A percentile compares a stretch with the other conserved stretches of the same genome.
Evolutionary conservation across 2,888 invertebrate species (phyloP).

Genomic region (Pristionchus maxplancki): DNA sequence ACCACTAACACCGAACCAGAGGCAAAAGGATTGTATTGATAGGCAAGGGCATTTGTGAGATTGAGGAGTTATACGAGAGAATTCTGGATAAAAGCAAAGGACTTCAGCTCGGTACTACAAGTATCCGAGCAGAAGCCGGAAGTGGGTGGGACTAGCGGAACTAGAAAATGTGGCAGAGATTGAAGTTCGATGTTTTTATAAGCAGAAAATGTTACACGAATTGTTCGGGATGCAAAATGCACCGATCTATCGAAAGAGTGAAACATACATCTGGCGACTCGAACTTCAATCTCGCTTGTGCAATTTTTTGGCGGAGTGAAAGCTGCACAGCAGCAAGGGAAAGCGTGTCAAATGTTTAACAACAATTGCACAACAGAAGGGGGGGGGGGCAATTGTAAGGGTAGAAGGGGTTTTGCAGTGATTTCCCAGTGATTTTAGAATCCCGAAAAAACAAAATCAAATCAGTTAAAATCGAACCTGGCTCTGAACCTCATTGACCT

Average conservation of each 20-base stretch:
- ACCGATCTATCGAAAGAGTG: not conserved
- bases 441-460: conserved; percentile 10
- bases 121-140: not conserved
- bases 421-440: conserved; percentile 10
- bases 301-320: not conserved
- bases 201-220: too few species aligned
- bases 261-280: not conserved
- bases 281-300: not conserved
- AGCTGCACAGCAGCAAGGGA: too few species aligned
- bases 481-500: conserved; percentile 24
- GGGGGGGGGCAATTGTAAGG: not conserved
- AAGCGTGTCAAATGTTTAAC: not conserved
- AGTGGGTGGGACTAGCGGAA: not conserved
- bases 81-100: not conserved
- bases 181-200: not conserved
- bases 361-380: not conserved
- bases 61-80: not conserved
- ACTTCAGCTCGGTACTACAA: not conserved
- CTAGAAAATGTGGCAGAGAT: not conserved
- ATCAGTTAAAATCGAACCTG: conserved; percentile 4
- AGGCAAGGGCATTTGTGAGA: not conserved
- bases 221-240: too few species aligned
- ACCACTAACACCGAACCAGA: too few species aligned
- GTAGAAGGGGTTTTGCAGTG: not conserved
- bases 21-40: not conserved